Evolutionary conservation across 2,113 vertebrate genomes (phyloP).

Genomic region (Podarcis cretensis): DNA sequence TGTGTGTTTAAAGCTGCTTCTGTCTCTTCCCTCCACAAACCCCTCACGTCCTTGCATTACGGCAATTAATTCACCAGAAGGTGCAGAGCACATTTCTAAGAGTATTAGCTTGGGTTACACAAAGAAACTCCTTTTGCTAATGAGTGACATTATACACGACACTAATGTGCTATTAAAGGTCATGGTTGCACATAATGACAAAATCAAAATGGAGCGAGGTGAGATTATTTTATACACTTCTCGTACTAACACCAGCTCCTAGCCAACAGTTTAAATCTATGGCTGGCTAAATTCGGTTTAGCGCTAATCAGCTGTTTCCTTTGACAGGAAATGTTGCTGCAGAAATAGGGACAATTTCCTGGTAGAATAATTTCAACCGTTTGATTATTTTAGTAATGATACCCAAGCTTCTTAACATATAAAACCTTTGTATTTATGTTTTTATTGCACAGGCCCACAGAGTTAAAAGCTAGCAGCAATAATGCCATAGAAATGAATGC

Average conservation of each 20-base stretch:
- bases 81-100: slow-evolving; percentile 11
- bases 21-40: neutral
- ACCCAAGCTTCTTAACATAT: slow-evolving; percentile 63
- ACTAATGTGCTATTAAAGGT: slow-evolving; percentile 55
- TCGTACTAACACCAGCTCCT: slow-evolving; percentile 40
- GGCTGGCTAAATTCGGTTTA: slow-evolving; percentile 66
- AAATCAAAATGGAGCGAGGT: slow-evolving; percentile 48
- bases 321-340: slow-evolving; percentile 65
- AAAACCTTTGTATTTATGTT: slow-evolving; percentile 69
- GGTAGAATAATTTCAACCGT: slow-evolving; percentile 68
- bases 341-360: slow-evolving; percentile 66
- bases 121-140: slow-evolving; percentile 49
- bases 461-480: slow-evolving; percentile 50
- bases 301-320: slow-evolving; percentile 68
- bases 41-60: slow-evolving; percentile 16
- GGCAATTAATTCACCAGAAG: slow-evolving; percentile 6
- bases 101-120: slow-evolving; percentile 40
- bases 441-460: slow-evolving; percentile 44
- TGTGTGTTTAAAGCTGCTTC: neutral
- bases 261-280: slow-evolving; percentile 61
- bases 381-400: slow-evolving; percentile 70
- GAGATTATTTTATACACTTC: slow-evolving; percentile 43
- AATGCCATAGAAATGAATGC: neutral
- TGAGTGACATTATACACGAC: slow-evolving; percentile 33
- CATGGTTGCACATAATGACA: slow-evolving; percentile 50